These are phyloP conservation scores for Scolopax bukidnonensis DNA, from an alignment of 2,797 vertebrate genomes.

Conservation along the genomic window DNA sequence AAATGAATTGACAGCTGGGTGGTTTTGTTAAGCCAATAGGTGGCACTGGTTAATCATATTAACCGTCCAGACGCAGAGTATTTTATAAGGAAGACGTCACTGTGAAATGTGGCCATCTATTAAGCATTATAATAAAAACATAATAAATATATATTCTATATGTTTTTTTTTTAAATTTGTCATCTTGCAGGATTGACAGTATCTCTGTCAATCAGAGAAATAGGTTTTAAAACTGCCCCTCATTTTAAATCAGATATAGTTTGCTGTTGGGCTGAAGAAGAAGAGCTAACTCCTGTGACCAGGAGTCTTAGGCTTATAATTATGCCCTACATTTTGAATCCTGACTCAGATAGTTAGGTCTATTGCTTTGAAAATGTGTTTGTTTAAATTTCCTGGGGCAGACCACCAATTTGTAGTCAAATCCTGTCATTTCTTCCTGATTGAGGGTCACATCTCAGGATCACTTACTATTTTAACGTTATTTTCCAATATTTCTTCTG, in stretches of 20 bases:
- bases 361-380: background rate
- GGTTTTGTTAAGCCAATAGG: slow-evolving; percentile 36
- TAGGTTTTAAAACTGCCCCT: background rate
- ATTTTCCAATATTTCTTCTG: background rate
- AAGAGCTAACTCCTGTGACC: background rate
- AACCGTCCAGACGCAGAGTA: background rate
- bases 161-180: background rate
- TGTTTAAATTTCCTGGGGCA: background rate
- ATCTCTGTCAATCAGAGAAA: background rate
- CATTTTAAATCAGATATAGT: background rate
- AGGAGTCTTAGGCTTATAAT: background rate
- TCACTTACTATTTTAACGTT: background rate
- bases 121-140: background rate
- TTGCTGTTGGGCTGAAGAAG: background rate
- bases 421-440: background rate
- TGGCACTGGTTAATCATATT: slow-evolving; percentile 50
- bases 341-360: background rate
- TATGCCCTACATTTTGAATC: background rate
- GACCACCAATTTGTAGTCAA: background rate
- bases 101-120: background rate
- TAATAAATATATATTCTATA: background rate
- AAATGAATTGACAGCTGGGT: background rate
- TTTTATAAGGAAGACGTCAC: background rate
- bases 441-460: background rate
- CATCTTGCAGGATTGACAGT: background rate